A percentile compares a stretch with the other conserved stretches of the same genome.
phyloP scores from a whole-genome alignment of 2,888 invertebrate species.

The Dascillus cervinus region DNA sequence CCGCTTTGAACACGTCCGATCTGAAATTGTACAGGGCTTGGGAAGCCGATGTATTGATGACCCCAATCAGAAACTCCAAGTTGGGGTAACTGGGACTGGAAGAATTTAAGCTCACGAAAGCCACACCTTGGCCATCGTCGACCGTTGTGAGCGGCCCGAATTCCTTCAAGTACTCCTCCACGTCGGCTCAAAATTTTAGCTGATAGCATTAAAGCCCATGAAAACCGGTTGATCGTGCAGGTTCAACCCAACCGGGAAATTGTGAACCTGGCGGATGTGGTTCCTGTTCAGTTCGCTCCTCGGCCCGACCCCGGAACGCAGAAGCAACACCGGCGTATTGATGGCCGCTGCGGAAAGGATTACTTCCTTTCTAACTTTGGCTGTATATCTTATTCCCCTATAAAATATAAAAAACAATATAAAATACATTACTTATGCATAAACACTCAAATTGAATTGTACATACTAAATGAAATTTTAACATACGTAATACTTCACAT shows the following conservation, averaged over 20 bases:
- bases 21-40: neutral
- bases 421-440: too few relatives aligned
- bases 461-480: too few relatives aligned
- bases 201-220: too few relatives aligned
- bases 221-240: constrained; percentile 38
- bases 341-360: constrained; percentile 51
- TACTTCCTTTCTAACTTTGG: constrained; percentile 43
- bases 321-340: constrained; percentile 35
- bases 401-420: too few relatives aligned
- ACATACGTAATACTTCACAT: too few relatives aligned
- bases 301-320: constrained; percentile 45
- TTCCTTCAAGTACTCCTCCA: constrained; percentile 19
- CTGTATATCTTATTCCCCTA: constrained; percentile 20
- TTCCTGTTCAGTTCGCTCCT: constrained; percentile 26
- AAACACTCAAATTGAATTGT: too few relatives aligned
- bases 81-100: neutral
- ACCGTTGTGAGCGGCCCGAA: neutral
- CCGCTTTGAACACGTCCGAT: constrained; percentile 29
- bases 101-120: neutral
- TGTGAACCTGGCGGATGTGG: constrained; percentile 27
- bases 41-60: neutral
- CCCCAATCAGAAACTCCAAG: neutral
- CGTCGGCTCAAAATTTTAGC: constrained; percentile 42
- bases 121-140: neutral
- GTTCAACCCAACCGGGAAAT: constrained; percentile 39